Evolutionary conservation across 2,113 vertebrate genomes (phyloP).

Genomic region (Aegotheles bennettii): DNA sequence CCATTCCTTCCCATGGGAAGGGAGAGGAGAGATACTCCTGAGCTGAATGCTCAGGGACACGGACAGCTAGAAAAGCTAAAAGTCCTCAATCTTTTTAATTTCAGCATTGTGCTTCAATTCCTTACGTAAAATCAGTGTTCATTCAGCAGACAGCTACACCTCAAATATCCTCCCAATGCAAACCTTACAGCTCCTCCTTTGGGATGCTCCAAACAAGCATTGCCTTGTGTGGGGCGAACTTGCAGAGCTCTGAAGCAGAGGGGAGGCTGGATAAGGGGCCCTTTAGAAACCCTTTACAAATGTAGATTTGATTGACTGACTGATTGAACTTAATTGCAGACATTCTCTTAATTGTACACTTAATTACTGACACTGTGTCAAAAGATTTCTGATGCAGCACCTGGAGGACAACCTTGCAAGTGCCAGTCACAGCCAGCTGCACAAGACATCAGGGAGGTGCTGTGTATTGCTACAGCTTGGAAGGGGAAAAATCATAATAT

Average conservation of each 20-base stretch:
- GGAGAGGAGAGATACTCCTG: not conserved
- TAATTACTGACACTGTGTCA: constrained; percentile 73
- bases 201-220: not conserved
- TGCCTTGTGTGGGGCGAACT: not conserved
- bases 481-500: constrained; percentile 51
- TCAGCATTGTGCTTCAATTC: not conserved
- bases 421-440: constrained; percentile 66
- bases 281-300: constrained; percentile 63
- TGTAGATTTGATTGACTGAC: constrained; percentile 65
- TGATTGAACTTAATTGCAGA: constrained; percentile 71
- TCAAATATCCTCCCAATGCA: not conserved
- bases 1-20: not conserved
- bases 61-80: not conserved
- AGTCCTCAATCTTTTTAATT: not conserved
- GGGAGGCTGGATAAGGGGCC: constrained; percentile 31
- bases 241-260: not conserved
- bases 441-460: not conserved
- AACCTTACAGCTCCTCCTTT: not conserved
- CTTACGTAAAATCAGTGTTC: not conserved
- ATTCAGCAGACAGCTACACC: not conserved
- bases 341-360: constrained; percentile 70
- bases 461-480: not conserved
- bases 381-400: constrained; percentile 70
- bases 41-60: not conserved
- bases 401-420: constrained; percentile 67